Conservation (phyloP, 2,888 invertebrate genomes). For the Phlogophora meticulosa region DNA sequence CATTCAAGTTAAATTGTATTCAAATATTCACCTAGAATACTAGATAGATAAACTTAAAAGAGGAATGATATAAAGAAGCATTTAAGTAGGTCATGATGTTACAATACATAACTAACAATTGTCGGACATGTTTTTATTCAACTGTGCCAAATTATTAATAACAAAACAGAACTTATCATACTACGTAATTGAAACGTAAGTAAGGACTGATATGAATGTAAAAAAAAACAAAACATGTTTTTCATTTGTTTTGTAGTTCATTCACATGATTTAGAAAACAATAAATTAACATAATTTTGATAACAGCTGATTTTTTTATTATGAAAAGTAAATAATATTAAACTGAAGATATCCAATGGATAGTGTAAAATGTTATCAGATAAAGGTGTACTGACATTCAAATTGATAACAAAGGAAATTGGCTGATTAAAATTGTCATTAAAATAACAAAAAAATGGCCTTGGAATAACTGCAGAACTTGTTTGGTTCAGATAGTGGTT, state of each 20-base stretch:
- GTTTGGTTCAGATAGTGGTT: not conserved
- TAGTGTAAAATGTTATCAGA: not conserved
- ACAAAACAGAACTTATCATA: conserved; percentile 10
- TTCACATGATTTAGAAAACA: conserved; percentile 2
- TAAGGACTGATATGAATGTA: conserved; percentile 10
- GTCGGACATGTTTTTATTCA: not conserved
- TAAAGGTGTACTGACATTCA: conserved; percentile 9
- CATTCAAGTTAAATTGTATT: conserved; percentile 19
- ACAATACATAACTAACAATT: not conserved
- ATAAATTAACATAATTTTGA: not conserved
- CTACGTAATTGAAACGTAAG: conserved; percentile 12
- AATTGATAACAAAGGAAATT: conserved; percentile 1
- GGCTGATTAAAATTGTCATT: not conserved
- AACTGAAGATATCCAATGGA: not conserved
- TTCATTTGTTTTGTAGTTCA: conserved; percentile 1
- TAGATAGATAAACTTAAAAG: conserved; percentile 22
- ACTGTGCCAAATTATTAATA: not conserved
- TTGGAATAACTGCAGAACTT: no score
- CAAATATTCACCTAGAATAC: conserved; percentile 14
- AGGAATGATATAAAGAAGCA: not conserved
- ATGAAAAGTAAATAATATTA: not conserved
- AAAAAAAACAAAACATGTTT: conserved; percentile 9
- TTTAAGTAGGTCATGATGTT: conserved; percentile 25
- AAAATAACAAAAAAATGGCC: not conserved
- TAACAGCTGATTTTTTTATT: conserved; percentile 20